Base-by-base conservation (phyloP, 2,888 invertebrate species). In the Rotaria socialis region DNA sequence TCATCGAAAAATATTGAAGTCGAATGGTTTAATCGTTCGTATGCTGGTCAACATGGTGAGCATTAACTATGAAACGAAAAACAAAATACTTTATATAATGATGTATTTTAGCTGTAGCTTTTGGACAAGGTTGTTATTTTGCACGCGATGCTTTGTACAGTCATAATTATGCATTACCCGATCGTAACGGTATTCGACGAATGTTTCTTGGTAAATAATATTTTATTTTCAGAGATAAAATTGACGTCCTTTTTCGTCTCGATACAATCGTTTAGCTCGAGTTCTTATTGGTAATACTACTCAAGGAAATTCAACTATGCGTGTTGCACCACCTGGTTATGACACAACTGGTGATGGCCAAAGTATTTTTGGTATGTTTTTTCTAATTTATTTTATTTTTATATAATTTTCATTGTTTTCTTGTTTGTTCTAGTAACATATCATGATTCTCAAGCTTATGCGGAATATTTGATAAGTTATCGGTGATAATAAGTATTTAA, bases 81-180 rank as follows among this genome's bases (percentile, higher is more conserved):
- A 55, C 22, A 2, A 55, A 55, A 19, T 2, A 55, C 19, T 55
- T 55, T 5, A 4, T 22, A 16, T n/a, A 60, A n/a, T n/a, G 7
- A 24, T 60, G n/a, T 22, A 3, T 87, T 67, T 88, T 89, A 88
- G 90, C 89, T 0, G 89, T 89, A 24, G 88, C 87, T 8, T 89
- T 88, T 88, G 90, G 90, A 27, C 87, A 89, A 74, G 90, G 90
- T 43, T 90, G 89, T 4, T 90, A 90, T 87, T 90, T 90, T 88
- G 89, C 89, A 56, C 88, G 88, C 1, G 86, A 88, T 85, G 88
- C 90, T 1, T 58, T 85, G 22, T 90, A 90, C 85, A 87, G 87
- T 24, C 87, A 87, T 27, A 88, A 87, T 7, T 89, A 89, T 86
- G 88, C 89, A 3, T 60, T 86, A 58, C 86, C 87, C 27, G 89